Base-by-base conservation (phyloP, 2,797 vertebrate species). In the Parauchenoglanis ngamensis region DNA sequence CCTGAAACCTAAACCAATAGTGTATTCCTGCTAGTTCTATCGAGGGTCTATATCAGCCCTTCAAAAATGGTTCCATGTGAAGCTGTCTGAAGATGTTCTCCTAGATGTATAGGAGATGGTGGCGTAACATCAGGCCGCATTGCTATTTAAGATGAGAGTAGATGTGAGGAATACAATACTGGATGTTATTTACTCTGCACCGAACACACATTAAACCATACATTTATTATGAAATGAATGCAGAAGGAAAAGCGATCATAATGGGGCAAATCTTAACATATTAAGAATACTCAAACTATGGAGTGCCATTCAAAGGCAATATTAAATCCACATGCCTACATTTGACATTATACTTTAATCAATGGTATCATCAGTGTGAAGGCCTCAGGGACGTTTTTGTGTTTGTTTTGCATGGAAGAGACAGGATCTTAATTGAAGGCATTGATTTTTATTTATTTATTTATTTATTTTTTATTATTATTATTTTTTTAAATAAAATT, bases 11-110 rank as follows among this genome's bases (percentile, higher is more conserved):
- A 46, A 40, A 57, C 61, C 59, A 56, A 63, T 49, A 68, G 10
- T 61, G 59, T 72, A 73, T 86, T 81, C 65, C 63, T 17, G 63
- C 61, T 35, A 75, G 25, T 25, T 61, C 4, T 40, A 61, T 80
- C 78, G 40, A 80, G 35, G 23, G 31, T 59, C 56, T 80, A 40
- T 80, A 59, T 80, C 21, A 61, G 44, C 31, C 21, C 56, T 61
- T 59, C 11, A n/a, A 15, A 44, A 61, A 59, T 80, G 21, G 35
- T n/a, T 59, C 11, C 23, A 44, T 40, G 28, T 78, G 76, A 78
- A 78, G 75, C 54, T 77, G n/a, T 23, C 76, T 78, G 76, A 54
- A 77, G 49, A 31, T 77, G n/a, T 56, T 78, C 28, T 78, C 3
- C 17, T 56, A 35, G 8, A 11, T 2, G 4, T 57, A 79, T 57